phyloP scores from a whole-genome alignment of 2,797 vertebrate species.

The Rachycentron canadum region DNA sequence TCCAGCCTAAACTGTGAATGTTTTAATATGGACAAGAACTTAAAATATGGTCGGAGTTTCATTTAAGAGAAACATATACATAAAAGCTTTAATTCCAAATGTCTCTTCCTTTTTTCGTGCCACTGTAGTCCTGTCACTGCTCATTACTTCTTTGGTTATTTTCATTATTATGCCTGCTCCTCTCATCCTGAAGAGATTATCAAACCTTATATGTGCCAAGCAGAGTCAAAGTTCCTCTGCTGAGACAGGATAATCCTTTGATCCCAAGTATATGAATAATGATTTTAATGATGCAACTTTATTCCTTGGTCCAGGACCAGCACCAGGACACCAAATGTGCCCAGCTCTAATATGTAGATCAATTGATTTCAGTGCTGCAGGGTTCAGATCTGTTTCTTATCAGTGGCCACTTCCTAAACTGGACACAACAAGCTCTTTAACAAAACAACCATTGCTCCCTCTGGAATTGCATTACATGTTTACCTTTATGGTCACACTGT shows the following conservation, averaged over 20 bases:
- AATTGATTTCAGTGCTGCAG: conserved; percentile 49
- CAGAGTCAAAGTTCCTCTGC: conserved; percentile 47
- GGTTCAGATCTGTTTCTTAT: conserved; percentile 57
- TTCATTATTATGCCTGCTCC: conserved; percentile 40
- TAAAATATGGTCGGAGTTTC: not conserved
- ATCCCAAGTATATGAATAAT: conserved; percentile 70
- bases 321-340: conserved; percentile 20
- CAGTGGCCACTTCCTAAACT: conserved; percentile 48
- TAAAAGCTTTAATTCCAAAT: not conserved
- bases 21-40: not conserved
- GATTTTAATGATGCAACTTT: conserved; percentile 66
- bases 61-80: not conserved
- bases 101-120: not conserved
- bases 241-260: conserved; percentile 66
- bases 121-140: conserved; percentile 41
- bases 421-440: conserved; percentile 44
- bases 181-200: conserved; percentile 70
- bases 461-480: not conserved
- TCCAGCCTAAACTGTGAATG: not conserved
- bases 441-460: not conserved
- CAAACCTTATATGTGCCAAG: conserved; percentile 50
- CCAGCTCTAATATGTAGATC: conserved; percentile 32
- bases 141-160: conserved; percentile 44
- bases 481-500: not conserved
- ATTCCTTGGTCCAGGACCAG: conserved; percentile 14